Conservation (phyloP, 2,888 invertebrate species). For the Eupithecia pulchellata region DNA sequence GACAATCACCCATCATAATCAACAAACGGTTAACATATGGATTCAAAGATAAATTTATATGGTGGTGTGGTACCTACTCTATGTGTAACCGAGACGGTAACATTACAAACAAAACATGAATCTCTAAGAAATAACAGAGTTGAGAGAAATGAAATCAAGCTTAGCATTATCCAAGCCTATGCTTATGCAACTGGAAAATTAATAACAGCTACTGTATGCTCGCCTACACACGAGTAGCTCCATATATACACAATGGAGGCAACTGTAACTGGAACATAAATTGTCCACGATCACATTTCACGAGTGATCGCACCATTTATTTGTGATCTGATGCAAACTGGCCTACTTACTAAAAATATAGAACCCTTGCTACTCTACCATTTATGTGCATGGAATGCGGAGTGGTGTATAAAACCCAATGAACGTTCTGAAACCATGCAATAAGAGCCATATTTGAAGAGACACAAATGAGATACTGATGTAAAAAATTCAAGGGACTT, state of each 20-base stretch:
- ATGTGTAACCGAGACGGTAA: not conserved
- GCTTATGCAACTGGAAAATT: constrained; percentile 12
- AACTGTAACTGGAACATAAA: constrained; percentile 54
- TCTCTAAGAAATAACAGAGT: not conserved
- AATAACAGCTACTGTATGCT: constrained; percentile 1
- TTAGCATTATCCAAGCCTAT: not conserved
- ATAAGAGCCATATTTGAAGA: constrained; percentile 41
- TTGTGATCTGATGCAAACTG: constrained; percentile 58
- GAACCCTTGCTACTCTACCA: constrained; percentile 39
- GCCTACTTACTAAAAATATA: constrained; percentile 63
- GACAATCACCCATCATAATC: not conserved
- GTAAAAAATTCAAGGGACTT: constrained; percentile 36
- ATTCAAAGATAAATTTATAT: not conserved
- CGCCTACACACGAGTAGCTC: constrained; percentile 28
- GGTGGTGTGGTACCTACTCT: not conserved
- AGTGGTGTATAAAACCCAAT: constrained; percentile 7
- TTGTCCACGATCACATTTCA: constrained; percentile 60
- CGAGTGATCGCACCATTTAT: constrained; percentile 59
- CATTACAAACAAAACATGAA: not conserved
- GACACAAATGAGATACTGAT: constrained; percentile 5
- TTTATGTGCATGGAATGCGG: constrained; percentile 19
- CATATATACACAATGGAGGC: constrained; percentile 37
- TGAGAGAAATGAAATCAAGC: constrained; percentile 12
- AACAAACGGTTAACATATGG: not conserved
- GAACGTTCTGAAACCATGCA: constrained; percentile 31